A percentile compares a stretch with the other conserved stretches of the same genome.
These are phyloP conservation scores for Danio kyathit DNA, from an alignment of 2,797 vertebrate genomes.

Conservation along the genomic window DNA sequence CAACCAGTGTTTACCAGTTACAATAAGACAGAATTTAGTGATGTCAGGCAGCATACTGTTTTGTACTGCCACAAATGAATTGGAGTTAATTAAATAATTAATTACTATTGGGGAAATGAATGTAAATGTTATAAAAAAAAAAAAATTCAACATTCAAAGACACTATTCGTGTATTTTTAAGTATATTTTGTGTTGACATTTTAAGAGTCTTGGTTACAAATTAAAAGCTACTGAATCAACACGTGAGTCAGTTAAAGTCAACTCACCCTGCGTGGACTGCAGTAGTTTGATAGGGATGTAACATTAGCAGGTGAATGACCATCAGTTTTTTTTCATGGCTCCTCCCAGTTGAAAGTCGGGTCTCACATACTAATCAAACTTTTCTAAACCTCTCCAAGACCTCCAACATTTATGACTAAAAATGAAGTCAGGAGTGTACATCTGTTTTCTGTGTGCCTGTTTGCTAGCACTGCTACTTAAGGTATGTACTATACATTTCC, in stretches of 20 bases:
- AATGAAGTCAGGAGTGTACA: slow-evolving; percentile 10
- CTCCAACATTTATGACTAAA: not conserved
- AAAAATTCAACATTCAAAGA: too few species aligned
- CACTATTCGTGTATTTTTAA: not conserved
- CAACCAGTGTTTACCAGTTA: too few species aligned
- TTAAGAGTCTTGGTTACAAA: not conserved
- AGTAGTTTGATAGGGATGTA: not conserved
- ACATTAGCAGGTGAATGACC: slow-evolving; percentile 12
- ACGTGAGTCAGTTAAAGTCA: too few species aligned
- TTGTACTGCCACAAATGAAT: too few species aligned
- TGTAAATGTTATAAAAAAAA: too few species aligned
- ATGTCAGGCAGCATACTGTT: too few species aligned
- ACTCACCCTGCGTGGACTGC: too few species aligned
- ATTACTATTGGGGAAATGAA: too few species aligned
- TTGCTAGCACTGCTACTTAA: not conserved
- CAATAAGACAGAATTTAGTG: too few species aligned
- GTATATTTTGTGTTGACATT: not conserved
- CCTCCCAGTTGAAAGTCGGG: slow-evolving; percentile 5
- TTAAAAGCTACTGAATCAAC: not conserved
- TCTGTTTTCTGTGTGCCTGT: slow-evolving; percentile 23
- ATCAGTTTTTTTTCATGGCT: slow-evolving; percentile 11
- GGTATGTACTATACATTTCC: slow-evolving; percentile 20
- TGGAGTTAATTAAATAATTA: too few species aligned
- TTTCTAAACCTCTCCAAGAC: not conserved
- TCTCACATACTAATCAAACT: not conserved